A percentile compares a stretch with the other conserved stretches of the same genome.
phyloP scores from a whole-genome alignment of 1,140 invertebrate species.

The Dryas iulia region DNA sequence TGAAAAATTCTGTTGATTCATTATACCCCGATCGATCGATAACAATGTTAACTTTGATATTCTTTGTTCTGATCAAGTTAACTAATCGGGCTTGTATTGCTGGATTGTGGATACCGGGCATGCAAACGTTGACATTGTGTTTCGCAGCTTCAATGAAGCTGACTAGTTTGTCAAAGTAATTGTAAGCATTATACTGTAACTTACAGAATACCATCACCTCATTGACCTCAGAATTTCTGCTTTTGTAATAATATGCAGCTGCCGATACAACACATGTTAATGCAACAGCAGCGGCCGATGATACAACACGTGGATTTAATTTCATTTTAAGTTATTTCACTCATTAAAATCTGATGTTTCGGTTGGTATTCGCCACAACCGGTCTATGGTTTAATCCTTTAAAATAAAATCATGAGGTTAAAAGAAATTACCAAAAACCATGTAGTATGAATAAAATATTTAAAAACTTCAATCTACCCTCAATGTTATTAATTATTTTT shows the following conservation, averaged over 20 bases:
- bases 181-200: constrained; percentile 66
- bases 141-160: constrained; percentile 66
- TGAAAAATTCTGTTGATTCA: constrained; percentile 62
- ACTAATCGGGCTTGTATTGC: constrained; percentile 67
- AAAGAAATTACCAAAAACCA: background rate
- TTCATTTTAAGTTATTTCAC: constrained; percentile 70
- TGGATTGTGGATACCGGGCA: constrained; percentile 72
- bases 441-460: background rate
- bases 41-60: constrained; percentile 62
- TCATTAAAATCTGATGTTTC: constrained; percentile 54
- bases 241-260: constrained; percentile 68
- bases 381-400: constrained; percentile 59
- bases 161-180: constrained; percentile 71
- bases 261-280: constrained; percentile 67
- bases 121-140: constrained; percentile 61
- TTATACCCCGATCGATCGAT: constrained; percentile 66
- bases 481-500: constrained; percentile 4
- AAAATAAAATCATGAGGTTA: constrained; percentile 50
- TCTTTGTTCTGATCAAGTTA: constrained; percentile 55
- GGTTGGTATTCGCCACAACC: constrained; percentile 37
- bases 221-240: constrained; percentile 62
- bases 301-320: constrained; percentile 58
- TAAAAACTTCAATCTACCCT: constrained; percentile 47
- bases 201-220: constrained; percentile 77
- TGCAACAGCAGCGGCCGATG: constrained; percentile 59